phyloP scores from a whole-genome alignment of 2,888 invertebrate species.

The Troides helena region DNA sequence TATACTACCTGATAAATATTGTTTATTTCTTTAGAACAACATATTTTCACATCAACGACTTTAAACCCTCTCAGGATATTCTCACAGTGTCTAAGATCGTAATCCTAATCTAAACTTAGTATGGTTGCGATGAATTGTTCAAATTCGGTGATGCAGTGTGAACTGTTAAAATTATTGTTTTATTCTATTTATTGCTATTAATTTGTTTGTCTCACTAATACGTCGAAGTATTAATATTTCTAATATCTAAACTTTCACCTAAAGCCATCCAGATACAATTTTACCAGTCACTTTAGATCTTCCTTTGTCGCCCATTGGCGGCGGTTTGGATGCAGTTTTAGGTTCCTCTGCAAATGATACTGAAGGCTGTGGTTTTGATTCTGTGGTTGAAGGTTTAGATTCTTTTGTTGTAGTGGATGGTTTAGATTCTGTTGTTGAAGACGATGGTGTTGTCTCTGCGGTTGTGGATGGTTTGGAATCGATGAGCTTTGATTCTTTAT shows the following conservation, averaged over 20 bases:
- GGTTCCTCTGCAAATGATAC: conserved; percentile 32
- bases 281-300: conserved; percentile 87
- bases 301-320: conserved; percentile 79
- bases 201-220: conserved; percentile 59
- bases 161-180: background rate
- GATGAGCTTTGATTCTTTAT: conserved; percentile 40
- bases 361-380: conserved; percentile 36
- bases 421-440: conserved; percentile 41
- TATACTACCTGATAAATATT: too few relatives aligned
- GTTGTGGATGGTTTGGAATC: conserved; percentile 42
- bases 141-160: background rate
- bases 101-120: background rate
- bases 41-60: too few relatives aligned
- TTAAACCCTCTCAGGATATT: too few relatives aligned
- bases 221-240: conserved; percentile 38
- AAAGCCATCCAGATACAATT: conserved; percentile 87
- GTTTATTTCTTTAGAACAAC: too few relatives aligned
- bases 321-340: conserved; percentile 45
- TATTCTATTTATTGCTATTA: conserved; percentile 56
- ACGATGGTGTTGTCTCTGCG: conserved; percentile 27
- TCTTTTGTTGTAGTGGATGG: conserved; percentile 36
- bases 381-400: conserved; percentile 43
- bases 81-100: background rate
- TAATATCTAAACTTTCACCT: conserved; percentile 39
- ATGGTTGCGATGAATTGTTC: background rate